Evolutionary conservation across 2,797 vertebrate species (phyloP).

Genomic region (Pangasius larnaudii): DNA sequence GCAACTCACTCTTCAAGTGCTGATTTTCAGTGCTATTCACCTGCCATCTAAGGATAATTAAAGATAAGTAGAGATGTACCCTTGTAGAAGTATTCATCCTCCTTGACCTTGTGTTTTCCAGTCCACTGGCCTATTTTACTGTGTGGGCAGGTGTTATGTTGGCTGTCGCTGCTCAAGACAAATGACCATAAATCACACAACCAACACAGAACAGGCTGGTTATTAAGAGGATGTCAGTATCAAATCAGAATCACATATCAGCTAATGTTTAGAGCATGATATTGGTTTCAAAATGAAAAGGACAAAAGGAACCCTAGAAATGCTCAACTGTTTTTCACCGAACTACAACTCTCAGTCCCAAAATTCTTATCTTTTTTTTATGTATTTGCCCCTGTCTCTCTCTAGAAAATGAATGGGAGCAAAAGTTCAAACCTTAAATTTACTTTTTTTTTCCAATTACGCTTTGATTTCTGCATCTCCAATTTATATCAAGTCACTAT

Average conservation of each 20-base stretch:
- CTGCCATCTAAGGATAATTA: background rate
- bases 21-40: background rate
- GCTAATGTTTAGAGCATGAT: background rate
- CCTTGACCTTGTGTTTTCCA: background rate
- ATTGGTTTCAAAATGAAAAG: background rate
- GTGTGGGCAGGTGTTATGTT: background rate
- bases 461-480: background rate
- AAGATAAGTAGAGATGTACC: background rate
- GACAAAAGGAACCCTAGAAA: background rate
- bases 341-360: background rate
- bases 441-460: too few species aligned
- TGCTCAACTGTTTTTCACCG: background rate
- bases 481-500: background rate
- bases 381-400: background rate
- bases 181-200: background rate
- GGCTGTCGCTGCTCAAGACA: background rate
- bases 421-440: background rate
- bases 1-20: background rate
- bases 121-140: background rate
- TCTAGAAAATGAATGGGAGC: background rate
- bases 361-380: background rate
- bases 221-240: background rate
- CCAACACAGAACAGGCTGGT: background rate
- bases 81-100: background rate
- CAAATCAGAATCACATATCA: background rate